Evolutionary conservation across 2,797 vertebrate species (phyloP), one percentile per base, ranked within the genome.

Genomic region (Hippopotamyrus pictus): DNA sequence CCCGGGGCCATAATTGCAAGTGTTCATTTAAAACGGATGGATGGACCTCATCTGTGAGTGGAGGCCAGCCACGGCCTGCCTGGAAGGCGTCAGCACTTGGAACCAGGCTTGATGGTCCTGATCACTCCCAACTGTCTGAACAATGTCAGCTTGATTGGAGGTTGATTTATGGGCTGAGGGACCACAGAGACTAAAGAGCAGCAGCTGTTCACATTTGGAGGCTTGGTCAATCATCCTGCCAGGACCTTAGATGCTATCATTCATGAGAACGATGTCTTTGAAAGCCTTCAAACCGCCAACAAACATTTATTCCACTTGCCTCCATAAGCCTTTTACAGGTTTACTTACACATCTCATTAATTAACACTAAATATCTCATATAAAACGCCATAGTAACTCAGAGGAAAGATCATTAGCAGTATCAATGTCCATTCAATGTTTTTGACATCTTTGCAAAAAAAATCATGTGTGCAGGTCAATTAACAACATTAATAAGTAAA

Each of bases 121-220:
- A 91, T 93, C 92, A 41, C 92, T 92, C 92, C 37, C 93, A 93
- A 93, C 94, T 92, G 91, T 92, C 91, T 5, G 86, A 87, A 93
- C 94, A 93, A 95, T 94, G 93, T 92, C 92, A 90, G 92, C 90
- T 91, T 95, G 95, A 95, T 95, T 94, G 93, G 92, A 94, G 92
- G 91, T 91, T 96, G 95, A 96, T 96, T 96, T 95, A 95, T 93
- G 94, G 94, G 94, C 94, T 94, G 86, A 90, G 91, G 87, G 91
- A 89, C 93, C 90, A 88, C 90, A 92, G 92, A 94, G 91, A 91
- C 90, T 90, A 90, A 89, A 46, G 41, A 62, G 91, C 90, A 94
- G 92, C 90, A 86, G 79, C 91, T 90, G 87, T 89, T 90, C 89
- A 94, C 94, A 95, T 93, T 95, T 95, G 92, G 86, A 59, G 33